These are phyloP conservation scores for Lasioglossum baleicum DNA, from an alignment of 1,140 invertebrate species.

Conservation along the genomic window DNA sequence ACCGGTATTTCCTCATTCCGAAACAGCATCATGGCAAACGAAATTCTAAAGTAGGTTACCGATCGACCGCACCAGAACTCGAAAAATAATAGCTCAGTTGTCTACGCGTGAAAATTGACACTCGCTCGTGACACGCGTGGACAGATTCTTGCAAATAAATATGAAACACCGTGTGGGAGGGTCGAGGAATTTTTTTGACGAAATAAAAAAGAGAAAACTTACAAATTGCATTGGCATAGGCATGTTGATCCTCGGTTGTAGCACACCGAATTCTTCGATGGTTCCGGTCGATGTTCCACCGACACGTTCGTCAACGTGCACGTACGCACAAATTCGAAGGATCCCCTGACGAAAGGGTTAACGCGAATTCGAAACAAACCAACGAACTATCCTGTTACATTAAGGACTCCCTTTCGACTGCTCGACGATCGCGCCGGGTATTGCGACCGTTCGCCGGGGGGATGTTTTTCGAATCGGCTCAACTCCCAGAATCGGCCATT, in stretches of 20 bases:
- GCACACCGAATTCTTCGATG: constrained; percentile 13
- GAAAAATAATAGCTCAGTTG: not conserved
- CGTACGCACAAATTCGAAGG: not conserved
- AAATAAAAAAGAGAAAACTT: constrained; percentile 34
- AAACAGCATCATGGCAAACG: not conserved
- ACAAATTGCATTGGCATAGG: constrained; percentile 68
- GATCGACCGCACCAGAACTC: constrained; percentile 21
- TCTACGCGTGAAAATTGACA: not conserved
- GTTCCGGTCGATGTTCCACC: constrained; percentile 22
- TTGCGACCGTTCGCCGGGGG: constrained; percentile 28
- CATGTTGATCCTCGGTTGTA: constrained; percentile 57
- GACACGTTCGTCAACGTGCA: constrained; percentile 11
- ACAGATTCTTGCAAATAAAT: not conserved
- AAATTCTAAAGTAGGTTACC: constrained; percentile 41
- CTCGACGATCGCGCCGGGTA: constrained; percentile 26
- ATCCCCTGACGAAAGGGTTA: not conserved
- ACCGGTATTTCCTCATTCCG: constrained; percentile 1
- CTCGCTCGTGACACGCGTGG: not conserved
- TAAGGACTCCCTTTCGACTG: not conserved
- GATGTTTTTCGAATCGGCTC: constrained; percentile 29
- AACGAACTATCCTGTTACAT: constrained; percentile 18
- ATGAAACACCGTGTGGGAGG: not conserved
- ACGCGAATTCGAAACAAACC: constrained; percentile 18
- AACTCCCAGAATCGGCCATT: constrained; percentile 45
- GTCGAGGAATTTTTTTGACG: not conserved